Evolutionary conservation across 2,888 invertebrate species (phyloP).

Genomic region (Caenorhabditis panamensis): DNA sequence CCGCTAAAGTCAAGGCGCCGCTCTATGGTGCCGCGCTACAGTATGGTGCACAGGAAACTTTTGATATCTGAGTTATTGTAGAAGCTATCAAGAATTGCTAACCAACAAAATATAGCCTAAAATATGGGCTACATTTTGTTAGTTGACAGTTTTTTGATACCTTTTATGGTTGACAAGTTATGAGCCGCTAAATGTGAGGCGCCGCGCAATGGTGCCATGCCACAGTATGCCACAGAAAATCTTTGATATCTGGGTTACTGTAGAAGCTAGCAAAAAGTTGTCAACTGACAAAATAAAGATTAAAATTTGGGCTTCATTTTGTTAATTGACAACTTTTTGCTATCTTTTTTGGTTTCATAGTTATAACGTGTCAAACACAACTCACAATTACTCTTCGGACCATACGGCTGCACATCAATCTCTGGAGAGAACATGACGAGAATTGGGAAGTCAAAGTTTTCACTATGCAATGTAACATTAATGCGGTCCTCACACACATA

Average conservation of each 20-base stretch:
- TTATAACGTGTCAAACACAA: neutral
- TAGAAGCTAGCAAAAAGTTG: too few relatives aligned
- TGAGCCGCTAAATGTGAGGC: neutral
- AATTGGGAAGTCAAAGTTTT: slow-evolving; percentile 72
- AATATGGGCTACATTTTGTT: neutral
- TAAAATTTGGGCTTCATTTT: too few relatives aligned
- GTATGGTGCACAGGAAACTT: too few relatives aligned
- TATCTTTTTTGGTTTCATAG: too few relatives aligned
- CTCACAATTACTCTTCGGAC: slow-evolving; percentile 78
- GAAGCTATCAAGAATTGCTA: neutral
- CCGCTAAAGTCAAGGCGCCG: slow-evolving; percentile 2
- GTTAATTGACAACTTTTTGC: too few relatives aligned
- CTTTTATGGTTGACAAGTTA: too few relatives aligned
- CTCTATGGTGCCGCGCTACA: too few relatives aligned
- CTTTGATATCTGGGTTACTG: too few relatives aligned
- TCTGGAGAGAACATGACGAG: slow-evolving; percentile 76
- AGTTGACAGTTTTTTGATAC: neutral
- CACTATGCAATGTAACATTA: slow-evolving; percentile 74
- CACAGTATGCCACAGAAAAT: too few relatives aligned
- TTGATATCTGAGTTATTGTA: neutral
- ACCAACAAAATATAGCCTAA: too few relatives aligned
- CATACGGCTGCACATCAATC: slow-evolving; percentile 77
- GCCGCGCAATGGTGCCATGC: too few relatives aligned
- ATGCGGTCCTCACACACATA: slow-evolving; percentile 78
- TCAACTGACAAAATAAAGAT: too few relatives aligned